These are phyloP conservation scores for Brachypalpus laphriformis DNA, from an alignment of 2,888 invertebrate genomes.

Conservation along the genomic window DNA sequence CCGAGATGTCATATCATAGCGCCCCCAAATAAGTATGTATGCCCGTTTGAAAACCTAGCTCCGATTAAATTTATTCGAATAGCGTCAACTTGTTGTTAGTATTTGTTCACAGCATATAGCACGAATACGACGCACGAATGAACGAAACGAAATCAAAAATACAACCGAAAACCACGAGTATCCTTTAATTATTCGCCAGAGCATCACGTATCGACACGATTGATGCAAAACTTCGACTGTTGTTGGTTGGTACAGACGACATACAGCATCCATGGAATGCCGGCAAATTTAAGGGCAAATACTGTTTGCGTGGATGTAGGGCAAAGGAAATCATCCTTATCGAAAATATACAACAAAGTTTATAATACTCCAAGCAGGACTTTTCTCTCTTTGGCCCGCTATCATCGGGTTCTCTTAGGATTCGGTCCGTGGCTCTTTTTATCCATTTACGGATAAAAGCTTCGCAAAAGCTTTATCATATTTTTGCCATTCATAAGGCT, in stretches of 20 bases:
- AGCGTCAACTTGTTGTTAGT: conserved; percentile 8
- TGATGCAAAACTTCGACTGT: conserved; percentile 61
- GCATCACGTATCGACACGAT: conserved; percentile 52
- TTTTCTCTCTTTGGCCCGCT: conserved; percentile 8
- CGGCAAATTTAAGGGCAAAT: conserved; percentile 47
- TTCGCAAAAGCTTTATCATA: too few relatives aligned
- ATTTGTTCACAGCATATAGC: background rate
- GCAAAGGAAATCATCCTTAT: conserved; percentile 27
- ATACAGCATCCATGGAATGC: conserved; percentile 57
- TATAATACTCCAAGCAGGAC: background rate
- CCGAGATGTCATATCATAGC: background rate
- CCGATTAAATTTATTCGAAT: conserved; percentile 15
- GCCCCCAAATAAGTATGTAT: background rate
- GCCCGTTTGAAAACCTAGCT: background rate
- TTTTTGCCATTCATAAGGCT: conserved; percentile 2
- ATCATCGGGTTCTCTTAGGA: background rate
- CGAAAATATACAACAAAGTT: conserved; percentile 10
- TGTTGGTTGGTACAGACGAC: conserved; percentile 27
- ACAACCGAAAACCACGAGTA: conserved; percentile 9
- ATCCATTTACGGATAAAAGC: too few relatives aligned
- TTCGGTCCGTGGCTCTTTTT: too few relatives aligned
- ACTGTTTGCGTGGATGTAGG: conserved; percentile 23
- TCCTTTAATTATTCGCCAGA: conserved; percentile 2
- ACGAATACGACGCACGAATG: background rate
- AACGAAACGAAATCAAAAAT: background rate